Conservation (phyloP, 35 echinoderm and acorn worm genomes). For the Hemicentrotus pulcherrimus region DNA sequence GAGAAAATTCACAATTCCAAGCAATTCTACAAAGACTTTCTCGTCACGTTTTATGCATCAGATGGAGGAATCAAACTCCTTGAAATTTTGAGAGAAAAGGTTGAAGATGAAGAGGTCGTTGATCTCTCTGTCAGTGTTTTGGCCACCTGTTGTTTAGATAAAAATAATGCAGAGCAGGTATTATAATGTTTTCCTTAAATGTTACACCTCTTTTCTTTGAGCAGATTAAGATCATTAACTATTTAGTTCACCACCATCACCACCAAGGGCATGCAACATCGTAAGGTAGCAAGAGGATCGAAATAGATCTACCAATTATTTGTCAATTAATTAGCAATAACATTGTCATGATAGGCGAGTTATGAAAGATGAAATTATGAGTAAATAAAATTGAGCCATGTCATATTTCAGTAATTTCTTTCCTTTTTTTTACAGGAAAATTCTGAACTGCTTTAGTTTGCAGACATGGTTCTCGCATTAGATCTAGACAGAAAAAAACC, state of each 20-base stretch:
- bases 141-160: slow-evolving; percentile 41
- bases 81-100: not conserved
- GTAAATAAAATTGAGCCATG: too few relatives aligned
- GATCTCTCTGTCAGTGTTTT: slow-evolving; percentile 49
- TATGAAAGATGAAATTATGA: not conserved
- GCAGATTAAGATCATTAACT: not conserved
- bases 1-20: slow-evolving; percentile 31
- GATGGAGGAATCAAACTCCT: slow-evolving; percentile 21
- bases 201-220: too few relatives aligned
- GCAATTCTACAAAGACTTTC: slow-evolving; percentile 43
- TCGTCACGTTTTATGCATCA: not conserved
- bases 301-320: not conserved
- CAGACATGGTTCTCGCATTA: too few relatives aligned
- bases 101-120: slow-evolving; percentile 26
- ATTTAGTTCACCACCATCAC: not conserved
- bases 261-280: not conserved
- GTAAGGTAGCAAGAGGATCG: not conserved
- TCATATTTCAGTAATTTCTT: too few relatives aligned
- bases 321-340: not conserved
- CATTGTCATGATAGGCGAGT: not conserved
- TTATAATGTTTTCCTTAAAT: not conserved
- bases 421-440: too few relatives aligned
- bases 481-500: too few relatives aligned
- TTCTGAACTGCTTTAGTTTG: too few relatives aligned
- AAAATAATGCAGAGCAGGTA: slow-evolving; percentile 38